Base-by-base conservation (phyloP, 2,797 vertebrate species). In the Acanthurus lineatus region DNA sequence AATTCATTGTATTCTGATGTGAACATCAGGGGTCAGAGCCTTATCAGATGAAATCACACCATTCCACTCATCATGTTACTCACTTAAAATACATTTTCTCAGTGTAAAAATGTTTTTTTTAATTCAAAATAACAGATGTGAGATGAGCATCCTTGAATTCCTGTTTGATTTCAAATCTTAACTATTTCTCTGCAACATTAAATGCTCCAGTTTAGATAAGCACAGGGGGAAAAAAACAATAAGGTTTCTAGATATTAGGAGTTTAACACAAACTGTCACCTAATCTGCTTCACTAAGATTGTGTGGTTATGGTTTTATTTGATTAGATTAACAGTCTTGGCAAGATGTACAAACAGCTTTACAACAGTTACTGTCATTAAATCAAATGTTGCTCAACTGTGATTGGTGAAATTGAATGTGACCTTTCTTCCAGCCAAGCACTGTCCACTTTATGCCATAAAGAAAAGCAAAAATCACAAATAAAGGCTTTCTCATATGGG, bases 361-460 rank as follows among this genome's bases (percentile, higher is more conserved):
- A 38, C 65, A 58, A n/a, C 44, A 42, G 67, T 49, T 53, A 47
- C 38, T 35, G 48, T 15, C 48, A 44, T 44, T 51, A 25, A 64
- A 51, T 32, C 6, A 58, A 58, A 59, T 51, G 6, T 45, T 48
- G 17, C 8, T 48, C 19, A 35, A 35, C 32, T 35, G 32, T 35
- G 32, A 35, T 35, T 35, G 32, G 32, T 35, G 32, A 35, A 35
- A 35, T 35, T 6, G 32, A 45, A 63, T 15, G 4, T 15, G n/a
- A 56, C 49, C 1, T n/a, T 28, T 63, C 49, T 42, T 4, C 4
- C n/a, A 58, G 2, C 44, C 15, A 12, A 63, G 15, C 19, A 6
- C 16, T 65, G 11, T 25, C 20, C 8, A 28, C 20, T 60, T 52
- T 40, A 20, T 20, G 38, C 20, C 10, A 48, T 9, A 16, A 19